Conservation (phyloP, 2,797 vertebrate species). For the Momotus momota region DNA sequence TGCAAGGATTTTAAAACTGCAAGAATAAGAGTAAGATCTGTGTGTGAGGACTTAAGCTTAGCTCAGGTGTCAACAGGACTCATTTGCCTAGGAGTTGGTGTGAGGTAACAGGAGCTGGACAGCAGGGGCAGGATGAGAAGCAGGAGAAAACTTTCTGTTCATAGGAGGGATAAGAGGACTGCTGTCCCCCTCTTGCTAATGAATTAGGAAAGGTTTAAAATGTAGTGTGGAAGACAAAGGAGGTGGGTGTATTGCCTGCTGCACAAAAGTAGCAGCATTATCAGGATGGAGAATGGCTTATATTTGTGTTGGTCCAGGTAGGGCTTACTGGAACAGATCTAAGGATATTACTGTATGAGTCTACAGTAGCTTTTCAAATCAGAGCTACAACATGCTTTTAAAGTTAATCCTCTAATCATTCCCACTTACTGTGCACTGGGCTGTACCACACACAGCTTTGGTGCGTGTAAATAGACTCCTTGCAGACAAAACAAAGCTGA, state of each 20-base stretch:
- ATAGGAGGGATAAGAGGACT: not conserved
- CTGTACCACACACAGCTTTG: not conserved
- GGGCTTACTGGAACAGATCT: not conserved
- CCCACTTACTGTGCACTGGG: not conserved
- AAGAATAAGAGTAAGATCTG: not conserved
- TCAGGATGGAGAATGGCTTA: not conserved
- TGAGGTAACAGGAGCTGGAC: not conserved
- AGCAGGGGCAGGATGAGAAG: not conserved
- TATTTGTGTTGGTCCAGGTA: not conserved
- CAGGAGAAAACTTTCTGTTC: not conserved
- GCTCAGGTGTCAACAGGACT: not conserved
- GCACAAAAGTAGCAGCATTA: not conserved
- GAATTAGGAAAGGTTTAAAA: not conserved
- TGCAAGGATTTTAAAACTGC: not conserved
- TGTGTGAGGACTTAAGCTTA: not conserved
- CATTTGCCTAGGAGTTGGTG: rapidly evolving
- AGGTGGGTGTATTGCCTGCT: not conserved
- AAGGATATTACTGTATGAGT: not conserved
- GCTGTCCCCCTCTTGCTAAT: not conserved
- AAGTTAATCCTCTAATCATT: not conserved
- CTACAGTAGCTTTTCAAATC: not conserved
- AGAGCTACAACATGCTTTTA: not conserved
- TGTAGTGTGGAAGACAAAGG: not conserved
- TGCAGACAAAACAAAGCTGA: not conserved
- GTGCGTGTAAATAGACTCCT: not conserved